These are phyloP conservation scores for Allenopithecus nigroviridis DNA, from an alignment of 2,797 vertebrate genomes.

Conservation along the genomic window DNA sequence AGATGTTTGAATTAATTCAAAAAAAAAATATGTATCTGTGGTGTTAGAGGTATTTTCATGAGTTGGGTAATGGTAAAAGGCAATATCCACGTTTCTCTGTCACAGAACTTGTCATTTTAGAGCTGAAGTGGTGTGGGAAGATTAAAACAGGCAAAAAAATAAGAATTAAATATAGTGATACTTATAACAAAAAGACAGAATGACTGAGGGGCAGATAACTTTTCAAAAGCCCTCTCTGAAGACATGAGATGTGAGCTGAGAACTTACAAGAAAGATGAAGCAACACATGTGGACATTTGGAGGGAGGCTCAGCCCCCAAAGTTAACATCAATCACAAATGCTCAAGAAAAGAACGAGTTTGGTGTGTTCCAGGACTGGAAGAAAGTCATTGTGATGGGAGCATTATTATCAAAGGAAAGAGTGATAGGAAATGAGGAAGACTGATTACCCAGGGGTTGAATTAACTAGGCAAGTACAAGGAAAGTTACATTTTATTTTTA, in stretches of 20 bases:
- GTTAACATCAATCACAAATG: background rate
- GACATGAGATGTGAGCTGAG: background rate
- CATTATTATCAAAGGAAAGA: background rate
- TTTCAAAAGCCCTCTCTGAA: background rate
- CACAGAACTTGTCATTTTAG: background rate
- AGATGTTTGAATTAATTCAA: slow-evolving; percentile 40
- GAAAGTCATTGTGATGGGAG: background rate
- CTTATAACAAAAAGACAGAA: background rate
- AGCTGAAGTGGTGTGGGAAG: background rate
- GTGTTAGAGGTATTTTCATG: background rate
- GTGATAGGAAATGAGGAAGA: background rate
- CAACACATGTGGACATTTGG: background rate
- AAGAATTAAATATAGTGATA: background rate
- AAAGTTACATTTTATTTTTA: background rate
- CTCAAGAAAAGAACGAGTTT: background rate
- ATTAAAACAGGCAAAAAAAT: slow-evolving; percentile 2
- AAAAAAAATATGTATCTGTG: background rate
- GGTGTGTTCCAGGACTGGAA: background rate
- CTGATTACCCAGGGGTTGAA: background rate
- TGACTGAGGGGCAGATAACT: background rate
- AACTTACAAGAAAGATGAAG: background rate
- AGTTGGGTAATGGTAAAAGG: background rate
- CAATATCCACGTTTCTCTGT: background rate
- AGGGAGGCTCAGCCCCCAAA: background rate
- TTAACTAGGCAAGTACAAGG: background rate